Conservation (phyloP, 2,888 invertebrate species). For the Anoncus sp. region DNA sequence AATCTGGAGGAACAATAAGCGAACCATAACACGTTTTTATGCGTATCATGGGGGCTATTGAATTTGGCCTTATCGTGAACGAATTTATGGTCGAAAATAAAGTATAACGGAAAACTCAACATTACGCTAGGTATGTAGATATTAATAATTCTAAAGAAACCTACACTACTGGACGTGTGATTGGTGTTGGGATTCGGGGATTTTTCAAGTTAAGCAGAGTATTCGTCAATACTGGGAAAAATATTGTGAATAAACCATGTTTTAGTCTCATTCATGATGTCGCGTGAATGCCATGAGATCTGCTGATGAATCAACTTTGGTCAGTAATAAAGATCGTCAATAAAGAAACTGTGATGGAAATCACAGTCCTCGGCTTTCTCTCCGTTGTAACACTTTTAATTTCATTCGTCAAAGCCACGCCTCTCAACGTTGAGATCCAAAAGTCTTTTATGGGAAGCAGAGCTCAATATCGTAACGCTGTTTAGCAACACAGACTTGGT, state of each 20-base stretch:
- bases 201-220: no score
- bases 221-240: no score
- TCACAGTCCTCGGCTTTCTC: background rate
- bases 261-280: no score
- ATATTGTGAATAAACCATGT: no score
- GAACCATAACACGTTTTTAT: constrained; percentile 54
- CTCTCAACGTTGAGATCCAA: constrained; percentile 4
- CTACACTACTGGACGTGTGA: no score
- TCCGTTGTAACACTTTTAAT: background rate
- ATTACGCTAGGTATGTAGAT: background rate
- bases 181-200: no score
- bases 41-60: constrained; percentile 38
- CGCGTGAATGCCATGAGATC: background rate
- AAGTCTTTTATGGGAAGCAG: constrained; percentile 5
- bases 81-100: constrained; percentile 50
- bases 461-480: constrained; percentile 12
- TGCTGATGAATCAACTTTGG: background rate
- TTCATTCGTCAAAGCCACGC: constrained; percentile 5
- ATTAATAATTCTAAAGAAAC: constrained; percentile 1
- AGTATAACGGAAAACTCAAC: background rate
- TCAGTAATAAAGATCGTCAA: background rate
- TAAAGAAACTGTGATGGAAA: background rate
- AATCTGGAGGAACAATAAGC: constrained; percentile 54
- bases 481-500: background rate
- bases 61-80: constrained; percentile 20